Percentiles rank a stretch among this genome's conserved stretches.
phyloP scores from a whole-genome alignment of 2,888 invertebrate species.

The Brassicogethes aeneus region DNA sequence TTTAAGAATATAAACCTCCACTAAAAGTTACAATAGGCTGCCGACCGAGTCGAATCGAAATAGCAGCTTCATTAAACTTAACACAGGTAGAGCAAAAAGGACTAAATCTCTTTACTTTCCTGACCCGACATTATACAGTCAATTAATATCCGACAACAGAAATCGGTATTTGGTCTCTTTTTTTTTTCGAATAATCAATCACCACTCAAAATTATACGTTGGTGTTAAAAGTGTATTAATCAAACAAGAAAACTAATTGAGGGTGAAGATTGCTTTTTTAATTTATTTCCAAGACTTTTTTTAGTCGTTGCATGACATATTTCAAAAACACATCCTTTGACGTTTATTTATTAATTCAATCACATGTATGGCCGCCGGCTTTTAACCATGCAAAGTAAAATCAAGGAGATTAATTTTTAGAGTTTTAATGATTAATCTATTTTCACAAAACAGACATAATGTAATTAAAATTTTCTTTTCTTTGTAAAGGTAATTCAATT shows the following conservation, averaged over 20 bases:
- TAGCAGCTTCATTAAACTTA: conserved; percentile 89
- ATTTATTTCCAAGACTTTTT: not conserved
- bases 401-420: too few species aligned
- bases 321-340: not conserved
- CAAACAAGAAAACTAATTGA: conserved; percentile 2
- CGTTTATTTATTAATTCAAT: not conserved
- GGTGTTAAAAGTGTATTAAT: conserved; percentile 1
- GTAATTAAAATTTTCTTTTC: too few species aligned
- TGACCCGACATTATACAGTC: not conserved
- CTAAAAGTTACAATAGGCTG: too few species aligned
- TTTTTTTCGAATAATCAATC: not conserved
- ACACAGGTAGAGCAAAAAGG: conserved; percentile 67
- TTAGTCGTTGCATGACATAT: not conserved
- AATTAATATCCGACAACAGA: not conserved
- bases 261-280: conserved; percentile 2
- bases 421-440: too few species aligned
- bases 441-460: too few species aligned
- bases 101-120: not conserved
- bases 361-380: too few species aligned
- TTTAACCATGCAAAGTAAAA: too few species aligned
- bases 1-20: too few species aligned
- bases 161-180: not conserved
- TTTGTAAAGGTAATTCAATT: too few species aligned
- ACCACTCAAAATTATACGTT: conserved; percentile 1
- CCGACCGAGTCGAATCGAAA: conserved; percentile 89